A percentile compares a stretch with the other conserved stretches of the same genome.
Conservation (phyloP, 1,140 invertebrate genomes). For the Drosophila subpulchrella region DNA sequence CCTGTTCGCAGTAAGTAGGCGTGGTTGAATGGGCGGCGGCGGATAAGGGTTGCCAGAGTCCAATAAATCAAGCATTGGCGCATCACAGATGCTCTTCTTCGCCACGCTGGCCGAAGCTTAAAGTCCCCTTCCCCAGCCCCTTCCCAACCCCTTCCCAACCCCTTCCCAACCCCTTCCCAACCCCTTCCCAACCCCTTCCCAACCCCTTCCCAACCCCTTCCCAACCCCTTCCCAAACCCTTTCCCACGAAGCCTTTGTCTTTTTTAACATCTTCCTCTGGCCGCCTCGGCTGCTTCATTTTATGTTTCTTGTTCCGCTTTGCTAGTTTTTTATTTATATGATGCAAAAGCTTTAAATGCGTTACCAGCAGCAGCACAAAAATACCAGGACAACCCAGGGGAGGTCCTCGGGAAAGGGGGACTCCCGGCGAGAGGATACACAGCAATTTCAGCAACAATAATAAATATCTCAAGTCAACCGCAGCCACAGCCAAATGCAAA, state of each 20-base stretch:
- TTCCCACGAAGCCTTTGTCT: constrained; percentile 8
- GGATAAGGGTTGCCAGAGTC: constrained; percentile 10
- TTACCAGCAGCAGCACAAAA: constrained; percentile 61
- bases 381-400: constrained; percentile 13
- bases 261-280: constrained; percentile 19
- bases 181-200: neutral
- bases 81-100: constrained; percentile 64
- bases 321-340: constrained; percentile 79
- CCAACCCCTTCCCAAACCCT: neutral
- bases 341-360: constrained; percentile 80
- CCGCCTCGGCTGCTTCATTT: constrained; percentile 30
- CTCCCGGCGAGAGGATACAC: constrained; percentile 61
- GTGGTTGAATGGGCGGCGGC: constrained; percentile 30
- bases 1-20: constrained; percentile 48
- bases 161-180: neutral
- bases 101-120: constrained; percentile 32
- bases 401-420: neutral
- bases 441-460: constrained; percentile 82
- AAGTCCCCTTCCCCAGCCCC: constrained; percentile 11
- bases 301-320: constrained; percentile 56
- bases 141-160: constrained; percentile 4
- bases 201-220: constrained; percentile 15
- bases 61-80: constrained; percentile 77
- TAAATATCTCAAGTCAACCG: constrained; percentile 81
- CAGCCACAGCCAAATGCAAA: constrained; percentile 66